These are phyloP conservation scores for Euplagia quadripunctaria DNA, from an alignment of 2,888 invertebrate genomes.

Conservation along the genomic window DNA sequence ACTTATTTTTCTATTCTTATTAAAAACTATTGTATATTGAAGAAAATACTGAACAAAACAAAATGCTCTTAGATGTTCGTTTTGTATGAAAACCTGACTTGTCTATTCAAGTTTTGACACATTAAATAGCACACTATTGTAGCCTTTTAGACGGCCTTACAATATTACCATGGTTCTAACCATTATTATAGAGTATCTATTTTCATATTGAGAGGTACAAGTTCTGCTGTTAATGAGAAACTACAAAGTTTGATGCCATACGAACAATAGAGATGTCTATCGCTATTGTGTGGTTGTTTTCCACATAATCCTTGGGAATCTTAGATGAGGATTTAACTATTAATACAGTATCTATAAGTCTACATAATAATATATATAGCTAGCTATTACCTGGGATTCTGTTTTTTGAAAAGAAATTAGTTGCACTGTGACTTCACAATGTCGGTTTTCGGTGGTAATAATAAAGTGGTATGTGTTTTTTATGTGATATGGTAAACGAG, in stretches of 20 bases:
- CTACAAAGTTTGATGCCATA: conserved; percentile 24
- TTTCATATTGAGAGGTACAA: conserved; percentile 23
- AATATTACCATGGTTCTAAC: conserved; percentile 11
- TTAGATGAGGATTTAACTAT: conserved; percentile 8
- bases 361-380: not conserved
- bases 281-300: conserved; percentile 25
- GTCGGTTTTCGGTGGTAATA: no score
- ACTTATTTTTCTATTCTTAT: not conserved
- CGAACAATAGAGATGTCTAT: conserved; percentile 22
- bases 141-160: conserved; percentile 4
- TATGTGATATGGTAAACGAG: no score
- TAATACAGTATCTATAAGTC: not conserved
- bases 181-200: conserved; percentile 17
- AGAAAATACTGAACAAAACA: not conserved
- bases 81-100: conserved; percentile 5
- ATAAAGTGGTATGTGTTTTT: no score
- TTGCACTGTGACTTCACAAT: no score
- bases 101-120: conserved; percentile 9
- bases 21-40: not conserved
- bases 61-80: conserved; percentile 1
- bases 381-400: not conserved
- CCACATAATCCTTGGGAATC: conserved; percentile 15
- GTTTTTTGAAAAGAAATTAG: not conserved
- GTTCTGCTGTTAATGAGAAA: conserved; percentile 23
- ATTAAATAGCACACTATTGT: conserved; percentile 4